Conservation (phyloP, 2,113 vertebrate genomes). For the Nestor notabilis region DNA sequence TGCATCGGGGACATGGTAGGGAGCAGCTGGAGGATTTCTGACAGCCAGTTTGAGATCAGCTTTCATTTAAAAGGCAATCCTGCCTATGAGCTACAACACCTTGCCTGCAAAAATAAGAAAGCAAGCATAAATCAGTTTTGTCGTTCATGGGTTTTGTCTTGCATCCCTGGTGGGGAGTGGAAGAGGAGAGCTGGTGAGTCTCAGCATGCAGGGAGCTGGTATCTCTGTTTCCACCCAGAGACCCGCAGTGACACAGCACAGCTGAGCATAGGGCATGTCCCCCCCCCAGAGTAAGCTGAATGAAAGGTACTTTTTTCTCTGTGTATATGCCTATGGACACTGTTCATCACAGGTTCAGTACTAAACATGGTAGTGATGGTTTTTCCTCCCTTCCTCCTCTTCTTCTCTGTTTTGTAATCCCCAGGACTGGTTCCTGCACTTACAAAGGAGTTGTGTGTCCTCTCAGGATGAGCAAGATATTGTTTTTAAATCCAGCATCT, state of each 20-base stretch:
- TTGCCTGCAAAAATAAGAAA: not conserved
- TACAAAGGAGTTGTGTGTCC: not conserved
- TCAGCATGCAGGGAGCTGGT: not conserved
- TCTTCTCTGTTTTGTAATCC: not conserved
- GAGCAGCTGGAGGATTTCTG: not conserved
- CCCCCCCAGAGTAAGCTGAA: not conserved
- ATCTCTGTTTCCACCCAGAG: not conserved
- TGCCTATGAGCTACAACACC: not conserved
- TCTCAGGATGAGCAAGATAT: not conserved
- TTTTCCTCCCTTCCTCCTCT: not conserved
- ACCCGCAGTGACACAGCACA: not conserved
- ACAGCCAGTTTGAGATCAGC: not conserved
- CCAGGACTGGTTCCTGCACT: not conserved
- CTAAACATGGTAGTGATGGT: not conserved
- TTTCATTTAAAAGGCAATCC: not conserved
- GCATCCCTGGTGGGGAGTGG: not conserved
- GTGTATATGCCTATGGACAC: accelerated
- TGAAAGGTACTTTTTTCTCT: not conserved
- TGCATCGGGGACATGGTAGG: not conserved
- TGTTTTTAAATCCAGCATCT: not conserved
- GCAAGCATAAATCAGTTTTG: not conserved
- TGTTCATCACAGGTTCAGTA: not conserved
- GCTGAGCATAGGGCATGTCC: not conserved
- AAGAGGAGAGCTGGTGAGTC: not conserved
- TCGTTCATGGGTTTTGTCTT: not conserved